Evolutionary conservation across 2,113 vertebrate genomes (phyloP).

Genomic region (Galeopterus variegatus): DNA sequence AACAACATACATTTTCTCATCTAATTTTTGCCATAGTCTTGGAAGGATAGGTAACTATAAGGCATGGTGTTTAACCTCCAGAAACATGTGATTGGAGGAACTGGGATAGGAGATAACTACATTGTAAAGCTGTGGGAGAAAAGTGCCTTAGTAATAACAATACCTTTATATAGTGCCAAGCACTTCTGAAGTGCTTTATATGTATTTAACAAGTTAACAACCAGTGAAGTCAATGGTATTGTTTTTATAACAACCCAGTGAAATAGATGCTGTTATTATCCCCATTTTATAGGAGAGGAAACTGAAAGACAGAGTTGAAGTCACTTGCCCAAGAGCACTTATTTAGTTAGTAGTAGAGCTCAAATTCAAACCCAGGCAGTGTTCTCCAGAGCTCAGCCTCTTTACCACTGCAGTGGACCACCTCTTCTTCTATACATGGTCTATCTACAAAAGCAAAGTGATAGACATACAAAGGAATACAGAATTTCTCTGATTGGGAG

Average conservation of each 20-base stretch:
- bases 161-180: background rate
- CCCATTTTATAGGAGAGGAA: background rate
- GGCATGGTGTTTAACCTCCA: background rate
- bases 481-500: background rate
- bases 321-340: background rate
- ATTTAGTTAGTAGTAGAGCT: background rate
- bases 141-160: background rate
- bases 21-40: background rate
- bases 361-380: background rate
- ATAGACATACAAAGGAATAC: background rate
- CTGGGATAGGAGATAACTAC: background rate
- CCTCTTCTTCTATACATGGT: background rate
- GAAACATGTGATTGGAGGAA: background rate
- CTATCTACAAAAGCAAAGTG: background rate
- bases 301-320: background rate
- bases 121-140: conserved; percentile 4
- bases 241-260: background rate
- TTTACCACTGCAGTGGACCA: background rate
- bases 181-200: conserved; percentile 22
- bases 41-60: background rate
- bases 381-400: background rate
- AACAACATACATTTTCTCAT: background rate
- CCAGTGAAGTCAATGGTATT: background rate
- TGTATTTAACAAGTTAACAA: conserved; percentile 35
- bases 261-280: background rate